These are phyloP conservation scores for Drosophila anomalata DNA, from an alignment of 2,888 invertebrate genomes.

Conservation along the genomic window DNA sequence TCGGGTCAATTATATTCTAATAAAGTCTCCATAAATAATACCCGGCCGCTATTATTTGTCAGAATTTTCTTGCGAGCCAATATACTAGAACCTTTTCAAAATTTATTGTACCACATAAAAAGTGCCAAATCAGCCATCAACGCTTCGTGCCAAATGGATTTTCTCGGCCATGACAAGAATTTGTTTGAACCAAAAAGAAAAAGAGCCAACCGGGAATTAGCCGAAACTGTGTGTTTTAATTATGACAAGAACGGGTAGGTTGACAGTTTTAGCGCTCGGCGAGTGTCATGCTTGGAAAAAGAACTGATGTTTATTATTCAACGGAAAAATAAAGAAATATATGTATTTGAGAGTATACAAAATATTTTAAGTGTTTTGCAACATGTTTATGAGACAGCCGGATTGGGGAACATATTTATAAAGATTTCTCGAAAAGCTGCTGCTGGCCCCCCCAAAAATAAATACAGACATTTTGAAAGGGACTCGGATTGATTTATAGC, in stretches of 20 bases:
- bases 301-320: slow-evolving; percentile 40
- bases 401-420: slow-evolving; percentile 27
- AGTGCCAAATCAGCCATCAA: slow-evolving; percentile 67
- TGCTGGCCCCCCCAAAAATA: slow-evolving; percentile 29
- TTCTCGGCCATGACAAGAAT: slow-evolving; percentile 41
- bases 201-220: slow-evolving; percentile 39
- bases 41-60: slow-evolving; percentile 51
- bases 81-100: slow-evolving; percentile 23
- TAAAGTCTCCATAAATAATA: slow-evolving; percentile 60
- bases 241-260: slow-evolving; percentile 74
- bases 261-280: slow-evolving; percentile 69
- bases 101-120: slow-evolving; percentile 31
- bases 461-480: slow-evolving; percentile 52
- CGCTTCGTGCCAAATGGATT: slow-evolving; percentile 70
- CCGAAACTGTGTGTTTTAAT: slow-evolving; percentile 64
- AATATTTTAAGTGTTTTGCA: slow-evolving; percentile 70
- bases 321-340: not conserved
- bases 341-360: slow-evolving; percentile 16
- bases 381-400: slow-evolving; percentile 52
- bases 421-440: slow-evolving; percentile 42
- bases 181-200: slow-evolving; percentile 24
- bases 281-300: slow-evolving; percentile 50
- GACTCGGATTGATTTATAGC: slow-evolving; percentile 81
- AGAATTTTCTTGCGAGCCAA: slow-evolving; percentile 14
- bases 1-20: slow-evolving; percentile 24